These are phyloP conservation scores for Smutsia gigantea DNA, from an alignment of 2,797 vertebrate species.

Conservation along the genomic window DNA sequence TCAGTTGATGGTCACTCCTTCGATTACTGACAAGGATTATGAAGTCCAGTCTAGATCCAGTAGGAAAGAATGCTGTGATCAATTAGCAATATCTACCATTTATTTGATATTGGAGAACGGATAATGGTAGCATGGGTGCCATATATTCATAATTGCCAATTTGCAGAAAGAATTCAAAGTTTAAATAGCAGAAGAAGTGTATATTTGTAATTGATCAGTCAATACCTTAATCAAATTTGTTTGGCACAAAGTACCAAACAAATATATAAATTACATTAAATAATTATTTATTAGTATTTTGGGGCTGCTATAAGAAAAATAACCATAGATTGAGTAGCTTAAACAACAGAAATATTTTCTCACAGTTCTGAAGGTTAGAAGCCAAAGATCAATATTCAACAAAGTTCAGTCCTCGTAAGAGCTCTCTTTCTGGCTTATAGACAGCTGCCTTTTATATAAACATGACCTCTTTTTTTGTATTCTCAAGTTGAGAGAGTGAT, in stretches of 20 bases:
- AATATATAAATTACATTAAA: background rate
- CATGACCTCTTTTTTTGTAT: background rate
- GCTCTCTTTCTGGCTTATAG: background rate
- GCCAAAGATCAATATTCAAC: background rate
- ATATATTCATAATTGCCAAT: background rate
- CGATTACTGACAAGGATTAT: background rate
- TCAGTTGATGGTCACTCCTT: background rate
- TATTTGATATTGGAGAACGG: background rate
- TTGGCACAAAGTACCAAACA: background rate
- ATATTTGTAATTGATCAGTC: background rate
- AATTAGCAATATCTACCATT: background rate
- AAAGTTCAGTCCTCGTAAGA: background rate
- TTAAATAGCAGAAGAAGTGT: background rate
- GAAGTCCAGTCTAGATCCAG: background rate
- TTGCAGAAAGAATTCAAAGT: background rate
- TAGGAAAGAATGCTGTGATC: background rate
- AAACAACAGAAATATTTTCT: background rate
- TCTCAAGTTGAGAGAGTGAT: background rate
- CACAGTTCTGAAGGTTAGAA: background rate
- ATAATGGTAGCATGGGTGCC: background rate
- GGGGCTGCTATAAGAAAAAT: background rate
- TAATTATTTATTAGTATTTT: background rate
- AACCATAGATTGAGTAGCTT: background rate
- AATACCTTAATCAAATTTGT: conserved; percentile 1
- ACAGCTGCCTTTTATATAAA: background rate